Evolutionary conservation across 2,888 invertebrate species (phyloP).

Genomic region (Campoplex capitator): DNA sequence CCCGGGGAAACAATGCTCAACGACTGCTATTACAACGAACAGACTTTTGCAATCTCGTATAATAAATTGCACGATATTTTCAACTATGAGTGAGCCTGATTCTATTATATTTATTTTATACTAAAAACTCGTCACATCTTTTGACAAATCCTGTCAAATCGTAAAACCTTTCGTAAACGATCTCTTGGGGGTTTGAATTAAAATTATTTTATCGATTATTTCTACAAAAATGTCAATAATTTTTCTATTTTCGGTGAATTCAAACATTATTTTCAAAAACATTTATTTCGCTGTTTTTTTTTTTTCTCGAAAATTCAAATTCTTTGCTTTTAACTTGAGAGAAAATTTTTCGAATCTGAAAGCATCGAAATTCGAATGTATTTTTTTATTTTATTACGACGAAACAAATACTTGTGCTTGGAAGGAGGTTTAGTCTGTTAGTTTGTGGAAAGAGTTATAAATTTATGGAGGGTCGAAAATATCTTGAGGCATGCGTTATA

Average conservation of each 20-base stretch:
- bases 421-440: background rate
- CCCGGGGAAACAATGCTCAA: background rate
- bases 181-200: background rate
- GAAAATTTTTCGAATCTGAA: background rate
- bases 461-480: background rate
- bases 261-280: background rate
- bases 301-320: background rate
- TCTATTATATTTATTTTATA: background rate
- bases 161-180: background rate
- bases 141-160: background rate
- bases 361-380: too few relatives aligned
- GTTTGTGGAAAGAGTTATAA: conserved; percentile 5
- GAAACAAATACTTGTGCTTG: background rate
- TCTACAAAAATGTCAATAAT: background rate
- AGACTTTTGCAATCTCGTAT: background rate
- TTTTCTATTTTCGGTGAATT: background rate
- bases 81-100: background rate
- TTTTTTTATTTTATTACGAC: background rate
- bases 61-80: background rate
- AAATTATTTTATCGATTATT: background rate
- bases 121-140: background rate
- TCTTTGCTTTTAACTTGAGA: background rate
- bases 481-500: background rate
- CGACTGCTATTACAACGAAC: background rate
- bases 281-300: background rate